phyloP scores from a whole-genome alignment of 2,888 invertebrate species.

The Tipula helvola region DNA sequence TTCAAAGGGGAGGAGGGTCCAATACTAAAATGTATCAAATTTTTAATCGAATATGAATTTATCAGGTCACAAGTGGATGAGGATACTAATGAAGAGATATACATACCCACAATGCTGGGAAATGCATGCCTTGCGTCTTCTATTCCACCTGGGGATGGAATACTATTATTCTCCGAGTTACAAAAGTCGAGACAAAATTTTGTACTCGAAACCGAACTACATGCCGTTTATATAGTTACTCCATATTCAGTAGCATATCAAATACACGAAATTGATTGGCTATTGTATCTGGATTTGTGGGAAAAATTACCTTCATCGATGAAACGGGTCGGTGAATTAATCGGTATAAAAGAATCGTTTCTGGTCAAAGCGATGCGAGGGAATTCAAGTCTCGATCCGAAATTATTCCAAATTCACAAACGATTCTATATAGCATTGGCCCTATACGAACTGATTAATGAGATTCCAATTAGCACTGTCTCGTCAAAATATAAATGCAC shows the following conservation, averaged over 20 bases:
- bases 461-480: conserved; percentile 67
- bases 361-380: conserved; percentile 66
- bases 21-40: conserved; percentile 49
- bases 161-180: conserved; percentile 78
- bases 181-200: conserved; percentile 81
- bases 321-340: conserved; percentile 74
- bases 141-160: conserved; percentile 87
- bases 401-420: conserved; percentile 49
- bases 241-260: conserved; percentile 80
- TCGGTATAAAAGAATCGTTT: conserved; percentile 80
- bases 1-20: conserved; percentile 28
- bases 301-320: conserved; percentile 63
- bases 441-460: conserved; percentile 85
- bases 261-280: conserved; percentile 66
- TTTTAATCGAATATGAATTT: conserved; percentile 69
- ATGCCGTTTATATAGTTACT: conserved; percentile 89
- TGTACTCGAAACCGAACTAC: conserved; percentile 87
- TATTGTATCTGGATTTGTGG: conserved; percentile 68
- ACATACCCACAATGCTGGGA: conserved; percentile 74
- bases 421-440: conserved; percentile 85
- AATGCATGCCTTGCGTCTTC: conserved; percentile 85
- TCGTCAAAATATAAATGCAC: conserved; percentile 75
- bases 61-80: conserved; percentile 48
- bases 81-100: conserved; percentile 37
- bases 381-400: conserved; percentile 42